Percentiles rank a stretch among this genome's conserved stretches.
Evolutionary conservation across 2,888 invertebrate species (phyloP).

Genomic region (Drosophila mercatorum): DNA sequence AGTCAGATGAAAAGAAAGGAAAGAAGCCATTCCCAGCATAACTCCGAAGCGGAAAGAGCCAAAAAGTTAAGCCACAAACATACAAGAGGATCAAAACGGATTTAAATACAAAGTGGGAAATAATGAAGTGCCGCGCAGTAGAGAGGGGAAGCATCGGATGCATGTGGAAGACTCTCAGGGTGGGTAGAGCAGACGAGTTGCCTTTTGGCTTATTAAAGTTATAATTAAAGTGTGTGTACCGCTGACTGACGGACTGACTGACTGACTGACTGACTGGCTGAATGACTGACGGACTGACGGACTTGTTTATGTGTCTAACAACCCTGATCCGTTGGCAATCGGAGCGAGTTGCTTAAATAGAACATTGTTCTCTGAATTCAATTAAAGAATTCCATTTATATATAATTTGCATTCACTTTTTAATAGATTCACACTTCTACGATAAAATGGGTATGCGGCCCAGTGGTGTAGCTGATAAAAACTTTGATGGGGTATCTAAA

Average conservation of each 20-base stretch:
- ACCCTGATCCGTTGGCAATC: conserved; percentile 29
- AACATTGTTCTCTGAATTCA: conserved; percentile 63
- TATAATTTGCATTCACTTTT: conserved; percentile 63
- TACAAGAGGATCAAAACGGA: conserved; percentile 81
- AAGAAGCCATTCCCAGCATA: conserved; percentile 22
- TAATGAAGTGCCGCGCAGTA: conserved; percentile 71
- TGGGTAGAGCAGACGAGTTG: conserved; percentile 53
- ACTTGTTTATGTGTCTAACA: conserved; percentile 16
- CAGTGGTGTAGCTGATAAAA: background rate
- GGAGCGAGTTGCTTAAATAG: conserved; percentile 29
- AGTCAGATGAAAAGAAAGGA: conserved; percentile 18
- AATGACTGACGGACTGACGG: background rate
- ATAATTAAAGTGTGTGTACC: conserved; percentile 71
- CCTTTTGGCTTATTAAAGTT: conserved; percentile 75
- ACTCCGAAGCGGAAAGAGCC: conserved; percentile 72
- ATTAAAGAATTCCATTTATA: conserved; percentile 60
- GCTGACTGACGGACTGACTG: conserved; percentile 15
- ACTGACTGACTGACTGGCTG: conserved; percentile 10
- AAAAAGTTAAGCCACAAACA: conserved; percentile 81
- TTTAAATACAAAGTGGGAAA: conserved; percentile 79
- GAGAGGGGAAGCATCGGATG: conserved; percentile 28
- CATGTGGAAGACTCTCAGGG: conserved; percentile 28
- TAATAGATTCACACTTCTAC: conserved; percentile 70
- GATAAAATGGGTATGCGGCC: background rate
- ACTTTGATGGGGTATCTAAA: background rate